Conservation (phyloP, 1,140 invertebrate species). For the Maniola jurtina region DNA sequence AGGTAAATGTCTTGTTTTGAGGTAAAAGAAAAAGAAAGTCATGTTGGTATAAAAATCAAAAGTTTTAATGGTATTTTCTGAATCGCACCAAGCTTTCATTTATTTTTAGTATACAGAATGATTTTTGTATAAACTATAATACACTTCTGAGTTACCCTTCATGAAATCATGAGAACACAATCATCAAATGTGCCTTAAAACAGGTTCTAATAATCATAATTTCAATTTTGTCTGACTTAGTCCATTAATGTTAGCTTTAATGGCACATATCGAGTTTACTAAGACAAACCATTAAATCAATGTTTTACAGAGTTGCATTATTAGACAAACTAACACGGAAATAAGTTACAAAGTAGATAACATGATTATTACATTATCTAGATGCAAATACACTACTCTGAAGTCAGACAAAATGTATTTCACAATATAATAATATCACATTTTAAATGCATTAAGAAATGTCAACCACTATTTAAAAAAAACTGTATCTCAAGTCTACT, state of each 20-base stretch:
- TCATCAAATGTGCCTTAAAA: constrained; percentile 60
- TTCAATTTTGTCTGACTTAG: constrained; percentile 74
- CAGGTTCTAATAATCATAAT: constrained; percentile 57
- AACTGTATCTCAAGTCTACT: constrained; percentile 36
- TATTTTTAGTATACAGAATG: constrained; percentile 78
- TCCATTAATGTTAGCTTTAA: constrained; percentile 45
- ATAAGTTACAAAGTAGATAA: constrained; percentile 38
- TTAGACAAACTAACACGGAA: constrained; percentile 37
- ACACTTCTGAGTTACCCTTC: constrained; percentile 64
- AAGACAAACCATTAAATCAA: constrained; percentile 37
- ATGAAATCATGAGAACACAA: constrained; percentile 65
- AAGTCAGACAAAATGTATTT: constrained; percentile 77
- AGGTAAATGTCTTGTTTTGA: constrained; percentile 1
- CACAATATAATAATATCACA: constrained; percentile 77
- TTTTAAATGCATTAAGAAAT: constrained; percentile 76
- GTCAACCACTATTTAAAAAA: constrained; percentile 51
- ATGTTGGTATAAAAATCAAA: constrained; percentile 78
- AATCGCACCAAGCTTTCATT: constrained; percentile 79
- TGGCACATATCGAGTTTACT: constrained; percentile 60
- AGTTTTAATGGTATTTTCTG: constrained; percentile 79
- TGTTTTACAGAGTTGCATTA: constrained; percentile 36
- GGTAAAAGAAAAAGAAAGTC: constrained; percentile 46
- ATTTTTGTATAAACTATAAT: constrained; percentile 75
- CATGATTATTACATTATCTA: constrained; percentile 58
- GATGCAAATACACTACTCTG: constrained; percentile 67